Base-by-base conservation (phyloP, 2,797 vertebrate genomes). In the Gallinago solitaria region DNA sequence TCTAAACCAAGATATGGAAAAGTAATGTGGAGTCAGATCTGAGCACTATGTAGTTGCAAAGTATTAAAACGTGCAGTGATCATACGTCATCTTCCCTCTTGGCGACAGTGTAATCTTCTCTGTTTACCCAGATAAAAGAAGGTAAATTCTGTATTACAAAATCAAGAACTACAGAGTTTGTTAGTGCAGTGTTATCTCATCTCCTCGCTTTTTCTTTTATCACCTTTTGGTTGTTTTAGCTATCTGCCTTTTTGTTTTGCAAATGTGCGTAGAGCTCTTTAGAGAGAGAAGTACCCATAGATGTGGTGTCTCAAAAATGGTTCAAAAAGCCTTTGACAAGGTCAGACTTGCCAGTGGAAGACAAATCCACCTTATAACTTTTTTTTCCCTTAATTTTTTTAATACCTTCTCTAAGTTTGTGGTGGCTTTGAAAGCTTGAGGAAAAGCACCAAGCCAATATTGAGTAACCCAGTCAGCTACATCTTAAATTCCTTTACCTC, bases 71-170 rank as follows among this genome's bases (percentile, higher is more conserved):
- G 32, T 3, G 18, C 8, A 2, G 61, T 56, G 51, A 53, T 60
- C 43, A 1, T 64, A 87, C 13, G 30, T 95, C 68, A 61, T 68
- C 82, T 53, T 69, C 73, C 16, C 17, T 67, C 51, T 56, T n/a
- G 32, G 63, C 3, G 7, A 80, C 18, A 2, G 41, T 57, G 56
- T 95, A 96, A 95, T 97, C 90, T 45, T 83, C 61, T 37, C 68
- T 65, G 0, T 95, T 97, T 96, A 89, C 60, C 53, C 69, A 71
- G 92, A 82, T 94, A 87, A 94, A 89, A 84, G 53, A 94, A 93
- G 87, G 90, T 87, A 94, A 96, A 96, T 89, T 83, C 57, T 67
- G 6, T 50, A 60, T 96, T 95, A 88, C 67, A 91, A 92, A 96
- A 95, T 90, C 95, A 81, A 87, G 71, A 92, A 59, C 82, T 88